phyloP scores from a whole-genome alignment of 2,888 invertebrate species.

The Phaonia tiefii region DNA sequence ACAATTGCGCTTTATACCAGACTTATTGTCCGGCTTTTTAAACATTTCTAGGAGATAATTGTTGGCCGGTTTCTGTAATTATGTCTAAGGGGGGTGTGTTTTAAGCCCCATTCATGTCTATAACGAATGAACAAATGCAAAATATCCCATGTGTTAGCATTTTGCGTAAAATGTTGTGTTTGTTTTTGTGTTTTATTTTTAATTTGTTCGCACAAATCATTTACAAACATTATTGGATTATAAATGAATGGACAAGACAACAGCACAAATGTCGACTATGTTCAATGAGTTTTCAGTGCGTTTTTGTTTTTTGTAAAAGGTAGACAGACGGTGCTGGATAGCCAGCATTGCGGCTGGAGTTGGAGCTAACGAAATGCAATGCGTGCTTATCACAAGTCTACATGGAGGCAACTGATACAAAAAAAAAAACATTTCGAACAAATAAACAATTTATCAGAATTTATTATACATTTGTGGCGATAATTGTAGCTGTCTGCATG shows the following conservation, averaged over 20 bases:
- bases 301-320: conserved; percentile 10
- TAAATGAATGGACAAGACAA: conserved; percentile 52
- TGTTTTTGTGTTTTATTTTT: conserved; percentile 34
- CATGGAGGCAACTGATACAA: not conserved
- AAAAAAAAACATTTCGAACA: not conserved
- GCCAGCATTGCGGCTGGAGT: not conserved
- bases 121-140: not conserved
- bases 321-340: not conserved
- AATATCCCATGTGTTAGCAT: conserved; percentile 16
- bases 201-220: conserved; percentile 30
- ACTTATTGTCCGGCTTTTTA: no score
- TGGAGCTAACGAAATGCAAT: conserved; percentile 26
- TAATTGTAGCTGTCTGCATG: conserved; percentile 3
- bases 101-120: not conserved
- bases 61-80: no score
- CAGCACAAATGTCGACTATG: conserved; percentile 21
- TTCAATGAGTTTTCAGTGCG: conserved; percentile 43
- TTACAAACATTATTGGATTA: conserved; percentile 24
- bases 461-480: conserved; percentile 8
- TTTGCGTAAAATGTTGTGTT: not conserved
- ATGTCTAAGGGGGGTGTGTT: no score
- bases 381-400: conserved; percentile 20
- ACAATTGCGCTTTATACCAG: no score
- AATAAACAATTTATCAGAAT: not conserved
- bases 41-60: no score